Evolutionary conservation across 2,888 invertebrate genomes (phyloP).

Genomic region (Lithophane ornitopus): DNA sequence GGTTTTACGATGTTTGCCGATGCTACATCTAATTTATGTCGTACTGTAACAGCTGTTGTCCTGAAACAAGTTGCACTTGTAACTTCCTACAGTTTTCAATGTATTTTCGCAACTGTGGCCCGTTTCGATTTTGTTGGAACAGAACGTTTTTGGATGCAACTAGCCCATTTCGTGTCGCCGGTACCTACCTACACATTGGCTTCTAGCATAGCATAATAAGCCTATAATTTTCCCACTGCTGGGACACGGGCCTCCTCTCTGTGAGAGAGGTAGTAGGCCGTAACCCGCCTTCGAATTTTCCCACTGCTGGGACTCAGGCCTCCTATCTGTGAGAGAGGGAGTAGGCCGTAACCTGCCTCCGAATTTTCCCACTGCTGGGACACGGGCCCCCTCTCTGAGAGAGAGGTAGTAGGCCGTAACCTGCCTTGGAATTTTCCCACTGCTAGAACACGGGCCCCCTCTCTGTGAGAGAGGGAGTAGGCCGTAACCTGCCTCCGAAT

Average conservation of each 20-base stretch:
- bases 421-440: neutral
- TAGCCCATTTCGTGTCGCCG: neutral
- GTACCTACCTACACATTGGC: too few species aligned
- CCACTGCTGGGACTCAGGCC: neutral
- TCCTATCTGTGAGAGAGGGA: neutral
- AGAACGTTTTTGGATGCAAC: slow-evolving; percentile 3
- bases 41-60: slow-evolving; percentile 42
- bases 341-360: neutral
- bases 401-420: neutral
- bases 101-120: slow-evolving; percentile 44
- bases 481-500: neutral
- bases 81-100: slow-evolving; percentile 44
- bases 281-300: neutral
- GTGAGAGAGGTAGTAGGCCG: neutral
- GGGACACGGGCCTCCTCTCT: neutral
- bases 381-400: neutral
- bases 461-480: neutral
- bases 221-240: neutral
- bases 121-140: neutral
- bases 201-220: neutral
- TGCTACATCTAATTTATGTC: too few species aligned
- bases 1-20: too few species aligned
- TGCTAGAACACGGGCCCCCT: neutral
- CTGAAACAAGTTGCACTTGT: slow-evolving; percentile 44
- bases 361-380: neutral